phyloP scores from a whole-genome alignment of 2,113 vertebrate genomes.

The Ondatra zibethicus region DNA sequence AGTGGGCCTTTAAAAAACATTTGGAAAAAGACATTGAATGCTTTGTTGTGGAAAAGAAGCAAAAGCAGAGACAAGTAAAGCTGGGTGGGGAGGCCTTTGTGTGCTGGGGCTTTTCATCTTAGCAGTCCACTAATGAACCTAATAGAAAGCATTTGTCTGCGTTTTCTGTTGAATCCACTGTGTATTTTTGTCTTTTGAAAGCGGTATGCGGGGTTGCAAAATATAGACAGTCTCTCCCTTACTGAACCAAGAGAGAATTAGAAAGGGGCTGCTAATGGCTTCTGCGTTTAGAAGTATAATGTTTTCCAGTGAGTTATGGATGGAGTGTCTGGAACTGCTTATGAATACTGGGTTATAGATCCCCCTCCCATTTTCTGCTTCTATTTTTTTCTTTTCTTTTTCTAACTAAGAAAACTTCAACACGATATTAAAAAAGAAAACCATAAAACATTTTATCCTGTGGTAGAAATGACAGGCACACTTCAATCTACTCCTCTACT shows the following conservation, averaged over 20 bases:
- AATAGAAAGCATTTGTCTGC: conserved; percentile 46
- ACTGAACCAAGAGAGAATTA: conserved; percentile 58
- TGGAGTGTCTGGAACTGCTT: conserved; percentile 66
- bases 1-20: not conserved
- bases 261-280: conserved; percentile 62
- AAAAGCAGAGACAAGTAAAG: not conserved
- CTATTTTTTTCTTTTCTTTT: not conserved
- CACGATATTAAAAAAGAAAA: conserved; percentile 33
- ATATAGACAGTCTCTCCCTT: conserved; percentile 18
- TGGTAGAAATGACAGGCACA: conserved; percentile 69
- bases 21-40: not conserved
- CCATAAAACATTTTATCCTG: conserved; percentile 42
- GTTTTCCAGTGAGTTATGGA: conserved; percentile 63
- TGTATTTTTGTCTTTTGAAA: conserved; percentile 60
- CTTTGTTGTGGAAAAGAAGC: conserved; percentile 2
- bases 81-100: not conserved
- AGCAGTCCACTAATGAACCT: not conserved
- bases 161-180: conserved; percentile 47
- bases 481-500: conserved; percentile 55
- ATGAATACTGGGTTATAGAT: conserved; percentile 57
- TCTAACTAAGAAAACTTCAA: conserved; percentile 67
- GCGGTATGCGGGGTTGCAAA: conserved; percentile 11
- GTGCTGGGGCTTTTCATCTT: not conserved
- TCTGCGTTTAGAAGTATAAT: conserved; percentile 61
- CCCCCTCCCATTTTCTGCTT: not conserved